Evolutionary conservation across 2,888 invertebrate genomes (phyloP).

Genomic region (Cheilosia scutellata): DNA sequence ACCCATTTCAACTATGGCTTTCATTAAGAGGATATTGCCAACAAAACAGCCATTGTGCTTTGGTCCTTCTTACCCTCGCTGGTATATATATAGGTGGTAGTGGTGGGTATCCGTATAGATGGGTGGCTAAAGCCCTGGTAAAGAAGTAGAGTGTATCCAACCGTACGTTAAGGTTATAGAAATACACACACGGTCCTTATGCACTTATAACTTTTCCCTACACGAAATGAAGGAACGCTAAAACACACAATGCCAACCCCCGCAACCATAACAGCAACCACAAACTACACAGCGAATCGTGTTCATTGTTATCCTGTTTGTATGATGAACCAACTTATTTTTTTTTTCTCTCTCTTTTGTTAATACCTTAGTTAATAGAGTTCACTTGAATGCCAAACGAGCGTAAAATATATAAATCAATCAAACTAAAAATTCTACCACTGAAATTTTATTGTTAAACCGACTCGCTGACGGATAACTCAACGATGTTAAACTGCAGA

Average conservation of each 20-base stretch:
- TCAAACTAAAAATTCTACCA: conserved; percentile 23
- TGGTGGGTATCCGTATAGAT: conserved; percentile 14
- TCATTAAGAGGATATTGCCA: conserved; percentile 76
- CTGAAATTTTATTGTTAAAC: conserved; percentile 20
- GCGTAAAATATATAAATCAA: conserved; percentile 34
- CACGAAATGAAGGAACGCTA: conserved; percentile 70
- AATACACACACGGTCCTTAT: conserved; percentile 57
- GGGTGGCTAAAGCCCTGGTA: conserved; percentile 53
- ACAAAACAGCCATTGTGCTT: conserved; percentile 72
- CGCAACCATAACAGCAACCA: conserved; percentile 73
- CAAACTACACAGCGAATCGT: conserved; percentile 75
- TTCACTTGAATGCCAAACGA: conserved; percentile 49
- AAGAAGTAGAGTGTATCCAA: conserved; percentile 59
- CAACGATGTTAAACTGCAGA: conserved; percentile 59
- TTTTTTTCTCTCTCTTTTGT: conserved; percentile 3
- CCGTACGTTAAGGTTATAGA: conserved; percentile 57
- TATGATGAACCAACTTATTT: conserved; percentile 38
- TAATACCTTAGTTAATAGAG: conserved; percentile 41
- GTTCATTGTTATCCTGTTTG: conserved; percentile 73
- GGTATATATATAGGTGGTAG: background rate
- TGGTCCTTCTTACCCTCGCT: conserved; percentile 66
- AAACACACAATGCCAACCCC: conserved; percentile 74
- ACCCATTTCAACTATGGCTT: conserved; percentile 73
- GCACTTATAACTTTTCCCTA: conserved; percentile 72
- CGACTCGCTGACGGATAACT: conserved; percentile 39